Conservation (phyloP, 1,140 invertebrate species). For the Neodiprion pinetum region DNA sequence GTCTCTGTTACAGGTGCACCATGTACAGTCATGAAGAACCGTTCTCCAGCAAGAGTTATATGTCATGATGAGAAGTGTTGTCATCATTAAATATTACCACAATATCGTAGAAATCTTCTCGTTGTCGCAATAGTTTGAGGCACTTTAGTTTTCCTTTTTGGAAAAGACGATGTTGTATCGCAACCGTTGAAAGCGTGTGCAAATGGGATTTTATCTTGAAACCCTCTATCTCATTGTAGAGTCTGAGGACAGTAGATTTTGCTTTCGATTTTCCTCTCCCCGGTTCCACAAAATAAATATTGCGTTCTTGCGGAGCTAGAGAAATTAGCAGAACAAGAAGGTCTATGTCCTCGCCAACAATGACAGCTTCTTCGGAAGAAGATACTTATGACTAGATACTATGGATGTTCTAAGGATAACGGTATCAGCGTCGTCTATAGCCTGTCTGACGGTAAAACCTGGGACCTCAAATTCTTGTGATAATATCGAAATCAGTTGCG, state of each 20-base stretch:
- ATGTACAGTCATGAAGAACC: not conserved
- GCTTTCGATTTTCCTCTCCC: not conserved
- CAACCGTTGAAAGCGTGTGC: not conserved
- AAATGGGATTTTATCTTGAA: conserved; percentile 9
- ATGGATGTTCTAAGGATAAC: conserved; percentile 22
- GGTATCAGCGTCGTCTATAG: conserved; percentile 23
- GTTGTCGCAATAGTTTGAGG: conserved; percentile 1
- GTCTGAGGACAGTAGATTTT: conserved; percentile 9
- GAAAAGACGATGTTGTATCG: conserved; percentile 17
- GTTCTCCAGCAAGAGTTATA: not conserved
- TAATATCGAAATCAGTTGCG: conserved; percentile 15
- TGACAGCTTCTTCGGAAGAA: not conserved
- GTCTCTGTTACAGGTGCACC: conserved; percentile 1
- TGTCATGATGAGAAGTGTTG: not conserved
- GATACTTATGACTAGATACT: not conserved
- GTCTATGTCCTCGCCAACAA: conserved; percentile 16
- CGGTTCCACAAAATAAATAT: conserved; percentile 8
- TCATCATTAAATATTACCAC: not conserved
- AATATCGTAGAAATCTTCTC: conserved; percentile 2
- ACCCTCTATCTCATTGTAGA: conserved; percentile 7
- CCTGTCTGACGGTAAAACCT: conserved; percentile 5
- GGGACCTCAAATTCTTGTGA: not conserved
- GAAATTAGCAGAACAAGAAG: conserved; percentile 16
- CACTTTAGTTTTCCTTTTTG: conserved; percentile 11
- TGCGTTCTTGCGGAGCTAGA: not conserved